A percentile compares a stretch with the other conserved stretches of the same genome.
Conservation (phyloP, 2,888 invertebrate species). For the Yponomeuta evonymella region DNA sequence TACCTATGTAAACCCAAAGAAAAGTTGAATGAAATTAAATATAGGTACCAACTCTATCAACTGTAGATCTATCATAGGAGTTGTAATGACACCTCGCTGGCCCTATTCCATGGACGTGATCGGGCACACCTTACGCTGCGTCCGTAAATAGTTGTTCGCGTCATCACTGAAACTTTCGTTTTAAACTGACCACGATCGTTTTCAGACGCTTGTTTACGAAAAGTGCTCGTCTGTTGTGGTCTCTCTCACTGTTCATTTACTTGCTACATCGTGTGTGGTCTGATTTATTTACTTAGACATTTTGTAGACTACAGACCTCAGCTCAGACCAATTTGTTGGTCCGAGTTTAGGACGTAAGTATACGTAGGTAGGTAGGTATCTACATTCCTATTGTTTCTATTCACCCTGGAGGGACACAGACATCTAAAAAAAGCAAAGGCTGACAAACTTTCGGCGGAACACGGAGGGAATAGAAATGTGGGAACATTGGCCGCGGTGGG, state of each 20-base stretch:
- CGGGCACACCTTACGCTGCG: constrained; percentile 6
- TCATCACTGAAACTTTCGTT: constrained; percentile 10
- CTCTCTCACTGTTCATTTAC: not conserved
- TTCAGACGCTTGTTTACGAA: constrained; percentile 7
- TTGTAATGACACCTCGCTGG: not conserved
- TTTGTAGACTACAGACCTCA: too few species aligned
- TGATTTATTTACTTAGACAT: not conserved
- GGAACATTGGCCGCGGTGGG: constrained; percentile 33
- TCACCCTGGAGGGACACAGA: constrained; percentile 24
- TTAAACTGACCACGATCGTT: not conserved
- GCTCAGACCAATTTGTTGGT: too few species aligned
- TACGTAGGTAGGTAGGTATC: constrained; percentile 8
- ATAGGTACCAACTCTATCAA: too few species aligned
- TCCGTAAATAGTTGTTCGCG: constrained; percentile 11
- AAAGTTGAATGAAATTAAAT: too few species aligned
- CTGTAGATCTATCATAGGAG: too few species aligned
- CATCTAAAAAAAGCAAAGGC: constrained; percentile 63
- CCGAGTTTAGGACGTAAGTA: too few species aligned
- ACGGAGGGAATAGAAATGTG: constrained; percentile 70
- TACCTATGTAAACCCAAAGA: too few species aligned
- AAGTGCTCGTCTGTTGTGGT: not conserved
- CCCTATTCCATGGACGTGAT: constrained; percentile 2
- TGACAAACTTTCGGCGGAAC: constrained; percentile 72
- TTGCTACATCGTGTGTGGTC: not conserved
- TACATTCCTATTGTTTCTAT: constrained; percentile 2